Base-by-base conservation (phyloP, 2,797 vertebrate genomes). In the Vireo griseus region DNA sequence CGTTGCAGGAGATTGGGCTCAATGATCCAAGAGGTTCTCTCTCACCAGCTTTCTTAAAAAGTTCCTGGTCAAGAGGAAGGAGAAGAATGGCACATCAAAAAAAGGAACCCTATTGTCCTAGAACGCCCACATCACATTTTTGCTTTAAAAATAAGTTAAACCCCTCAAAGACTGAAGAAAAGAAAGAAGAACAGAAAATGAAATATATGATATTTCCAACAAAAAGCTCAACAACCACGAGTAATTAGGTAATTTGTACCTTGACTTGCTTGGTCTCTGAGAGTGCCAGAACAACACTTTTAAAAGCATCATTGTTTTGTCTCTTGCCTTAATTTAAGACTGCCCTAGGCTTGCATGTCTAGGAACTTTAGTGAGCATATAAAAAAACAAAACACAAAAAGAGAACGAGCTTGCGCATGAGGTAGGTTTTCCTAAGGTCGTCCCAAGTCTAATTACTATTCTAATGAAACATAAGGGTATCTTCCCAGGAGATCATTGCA, bases 401-500 rank as follows among this genome's bases (percentile, higher is more conserved):
- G 90, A 91, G 96, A 95, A 71, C 2, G 57, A 91, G 71, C 79
- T 86, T 77, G 87, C 68, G 93, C 84, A 90, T 74, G 92, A 97
- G 95, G 93, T 92, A 97, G 97, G 96, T 96, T 97, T 97, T 95
- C 91, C 97, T 96, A 97, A 97, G 97, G 96, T 96, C 95, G 2
- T 95, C 97, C 93, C 95, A 97, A 96, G 95, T 97, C 96, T 98
- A 98, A 98, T 98, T 98, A 97, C 96, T 97, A 97, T 97, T 97
- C 97, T 98, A 98, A 98, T 97, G 97, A 98, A 97, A 98, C 96
- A 97, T 97, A 97, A 98, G 97, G 97, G 95, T 95, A 97, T 97
- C 97, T 96, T 97, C 97, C 97, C 97, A 96, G 97, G 97, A 97
- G 97, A 97, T 97, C 96, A 97, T 97, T 98, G 97, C 95, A 96